Percentiles rank a stretch among this genome's conserved stretches.
These are phyloP conservation scores for Eupithecia abbreviata DNA, from an alignment of 2,888 invertebrate species.

Conservation along the genomic window DNA sequence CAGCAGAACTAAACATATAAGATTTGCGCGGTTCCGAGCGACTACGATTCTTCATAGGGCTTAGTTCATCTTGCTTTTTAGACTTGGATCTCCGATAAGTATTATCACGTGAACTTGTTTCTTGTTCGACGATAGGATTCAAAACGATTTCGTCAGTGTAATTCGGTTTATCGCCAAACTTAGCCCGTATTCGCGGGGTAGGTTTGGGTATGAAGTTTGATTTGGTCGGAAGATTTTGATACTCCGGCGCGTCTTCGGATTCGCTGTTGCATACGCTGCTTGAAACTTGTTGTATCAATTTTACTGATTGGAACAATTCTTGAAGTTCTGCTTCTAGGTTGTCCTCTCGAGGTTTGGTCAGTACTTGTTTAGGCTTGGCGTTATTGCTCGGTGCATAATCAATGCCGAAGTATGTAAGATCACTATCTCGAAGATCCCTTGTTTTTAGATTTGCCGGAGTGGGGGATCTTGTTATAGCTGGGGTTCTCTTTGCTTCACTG, in stretches of 20 bases:
- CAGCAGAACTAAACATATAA: conserved; percentile 47
- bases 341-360: conserved; percentile 39
- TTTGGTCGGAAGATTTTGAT: conserved; percentile 70
- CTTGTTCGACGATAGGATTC: conserved; percentile 68
- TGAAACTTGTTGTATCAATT: conserved; percentile 71
- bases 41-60: conserved; percentile 57
- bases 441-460: conserved; percentile 61
- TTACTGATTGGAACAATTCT: conserved; percentile 72
- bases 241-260: conserved; percentile 72
- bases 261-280: conserved; percentile 76
- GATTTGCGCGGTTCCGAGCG: conserved; percentile 71
- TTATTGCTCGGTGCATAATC: conserved; percentile 46
- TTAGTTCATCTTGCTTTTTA: conserved; percentile 57
- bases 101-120: conserved; percentile 41
- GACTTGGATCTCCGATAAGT: conserved; percentile 56
- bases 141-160: conserved; percentile 56
- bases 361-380: conserved; percentile 42
- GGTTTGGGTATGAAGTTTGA: conserved; percentile 65
- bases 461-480: conserved; percentile 59
- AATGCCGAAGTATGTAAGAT: conserved; percentile 84
- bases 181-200: conserved; percentile 67
- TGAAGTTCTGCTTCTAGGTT: conserved; percentile 55
- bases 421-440: conserved; percentile 83
- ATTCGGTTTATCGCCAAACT: conserved; percentile 58
- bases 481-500: conserved; percentile 49